phyloP scores from a whole-genome alignment of 2,888 invertebrate species.

The Nomada lathburiana region DNA sequence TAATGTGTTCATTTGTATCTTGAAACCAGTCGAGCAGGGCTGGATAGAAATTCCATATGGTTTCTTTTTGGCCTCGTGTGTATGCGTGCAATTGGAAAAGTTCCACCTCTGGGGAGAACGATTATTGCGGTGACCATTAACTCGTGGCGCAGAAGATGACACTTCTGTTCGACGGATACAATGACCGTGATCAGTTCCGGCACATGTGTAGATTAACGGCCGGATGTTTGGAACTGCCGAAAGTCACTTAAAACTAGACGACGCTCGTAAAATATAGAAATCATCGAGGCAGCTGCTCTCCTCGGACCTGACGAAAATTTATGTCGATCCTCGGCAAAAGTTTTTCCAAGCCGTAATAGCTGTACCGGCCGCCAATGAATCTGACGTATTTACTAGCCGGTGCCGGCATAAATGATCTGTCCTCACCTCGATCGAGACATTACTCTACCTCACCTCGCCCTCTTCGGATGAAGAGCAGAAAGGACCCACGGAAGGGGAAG shows the following conservation, averaged over 20 bases:
- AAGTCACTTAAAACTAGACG: slow-evolving; percentile 47
- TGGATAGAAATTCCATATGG: neutral
- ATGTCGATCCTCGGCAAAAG: slow-evolving; percentile 60
- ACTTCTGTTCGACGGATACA: slow-evolving; percentile 23
- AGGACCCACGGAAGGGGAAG: neutral
- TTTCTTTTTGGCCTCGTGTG: neutral
- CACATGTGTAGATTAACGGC: slow-evolving; percentile 34
- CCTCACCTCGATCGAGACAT: neutral
- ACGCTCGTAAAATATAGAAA: slow-evolving; percentile 65
- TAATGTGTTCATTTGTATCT: slow-evolving; percentile 21
- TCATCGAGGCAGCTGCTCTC: slow-evolving; percentile 52
- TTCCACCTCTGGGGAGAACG: too few species aligned
- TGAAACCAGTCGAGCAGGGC: too few species aligned
- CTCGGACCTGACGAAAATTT: slow-evolving; percentile 55
- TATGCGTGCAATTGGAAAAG: too few species aligned
- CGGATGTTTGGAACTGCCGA: slow-evolving; percentile 43
- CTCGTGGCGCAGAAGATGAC: neutral
- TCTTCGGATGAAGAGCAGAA: neutral
- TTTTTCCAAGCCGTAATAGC: slow-evolving; percentile 58
- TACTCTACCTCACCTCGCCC: neutral
- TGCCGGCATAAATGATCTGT: slow-evolving; percentile 5
- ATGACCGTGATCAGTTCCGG: slow-evolving; percentile 40
- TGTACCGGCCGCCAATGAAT: slow-evolving; percentile 53
- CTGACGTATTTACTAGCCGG: slow-evolving; percentile 48
- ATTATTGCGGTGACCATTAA: too few species aligned